Conservation (phyloP, 2,888 invertebrate genomes). For the Orthonychiurus folsomi region DNA sequence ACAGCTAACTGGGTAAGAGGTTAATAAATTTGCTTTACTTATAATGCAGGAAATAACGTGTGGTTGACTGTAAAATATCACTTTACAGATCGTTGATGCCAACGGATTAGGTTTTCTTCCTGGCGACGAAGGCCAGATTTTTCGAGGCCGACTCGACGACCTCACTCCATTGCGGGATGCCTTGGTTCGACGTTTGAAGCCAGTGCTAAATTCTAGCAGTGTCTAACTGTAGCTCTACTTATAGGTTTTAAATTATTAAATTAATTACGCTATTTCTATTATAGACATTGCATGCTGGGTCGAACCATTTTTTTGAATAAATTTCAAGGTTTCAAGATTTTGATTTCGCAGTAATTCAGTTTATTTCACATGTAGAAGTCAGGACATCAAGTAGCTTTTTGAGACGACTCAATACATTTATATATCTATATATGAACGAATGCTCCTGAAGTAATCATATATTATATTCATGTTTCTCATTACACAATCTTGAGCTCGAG, state of each 20-base stretch:
- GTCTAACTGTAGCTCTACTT: too few species aligned
- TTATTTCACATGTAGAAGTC: too few species aligned
- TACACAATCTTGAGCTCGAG: background rate
- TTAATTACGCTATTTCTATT: too few species aligned
- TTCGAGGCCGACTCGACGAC: background rate
- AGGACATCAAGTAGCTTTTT: too few species aligned
- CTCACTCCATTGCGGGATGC: background rate
- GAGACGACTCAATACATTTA: too few species aligned
- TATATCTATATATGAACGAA: background rate
- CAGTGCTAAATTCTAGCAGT: background rate
- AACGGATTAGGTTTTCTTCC: background rate
- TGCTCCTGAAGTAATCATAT: background rate
- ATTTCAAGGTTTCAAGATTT: too few species aligned
- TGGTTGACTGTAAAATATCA: background rate
- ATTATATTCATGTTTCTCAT: constrained; percentile 3
- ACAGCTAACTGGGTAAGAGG: background rate
- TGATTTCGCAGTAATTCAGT: background rate
- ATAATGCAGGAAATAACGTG: too few species aligned
- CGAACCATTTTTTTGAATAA: too few species aligned
- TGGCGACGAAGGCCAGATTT: constrained; percentile 6
- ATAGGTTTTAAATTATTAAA: too few species aligned
- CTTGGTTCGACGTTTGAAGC: background rate
- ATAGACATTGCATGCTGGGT: too few species aligned
- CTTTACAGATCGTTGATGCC: background rate
- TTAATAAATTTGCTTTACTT: too few species aligned